Base-by-base conservation (phyloP, 2,888 invertebrate genomes). In the Pterostichus madidus region DNA sequence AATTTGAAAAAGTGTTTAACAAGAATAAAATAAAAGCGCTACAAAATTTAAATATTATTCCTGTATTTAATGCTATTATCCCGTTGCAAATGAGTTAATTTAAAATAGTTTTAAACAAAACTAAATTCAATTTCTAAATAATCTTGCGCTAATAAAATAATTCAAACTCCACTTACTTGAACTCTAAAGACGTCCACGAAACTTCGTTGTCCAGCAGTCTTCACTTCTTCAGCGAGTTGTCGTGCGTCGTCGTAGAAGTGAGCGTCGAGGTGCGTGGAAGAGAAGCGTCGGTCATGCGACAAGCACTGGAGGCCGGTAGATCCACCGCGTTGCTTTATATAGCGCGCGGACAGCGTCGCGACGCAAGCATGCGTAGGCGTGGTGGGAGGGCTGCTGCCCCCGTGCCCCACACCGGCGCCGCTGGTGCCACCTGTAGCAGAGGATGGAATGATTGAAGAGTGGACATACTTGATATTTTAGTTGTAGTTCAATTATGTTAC, bases 251-350 rank as follows among this genome's bases (percentile, higher is more conserved):
- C 39, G 39, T 6, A 8, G 8, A 39, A 8, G 5, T 39, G 39
- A 7, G 39, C 39, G 39, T 39, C 39, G 39, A 8, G 39, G 10
- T 35, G 32, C 8, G 56, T 11, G 76, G 10, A 53, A n/a, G 49
- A 32, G n/a, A 31, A 52, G 49, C 75, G 64, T 31, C 15, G 75
- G 46, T 75, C 32, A 75, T 52, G 76, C 56, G 56, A 56, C 53
- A 35, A 76, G 56, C 76, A 76, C 76, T 76, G 76, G 76, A 76
- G 76, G 53, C 76, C 52, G 11, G 52, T 15, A 53, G n/a, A 11
- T n/a, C 15, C 35, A 35, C 32, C 35, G 13, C 35, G 15, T 7
- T 5, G 56, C 76, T 71, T 76, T 76, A 76, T 76, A 76, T 76
- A 76, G 35, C 53, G 52, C 53, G 24, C 24, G 24, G 39, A 39